Percentiles rank a stretch among this genome's conserved stretches.
These are phyloP conservation scores for Montipora capitata DNA, from an alignment of 92 coral and sea anemone genomes.

Conservation along the genomic window DNA sequence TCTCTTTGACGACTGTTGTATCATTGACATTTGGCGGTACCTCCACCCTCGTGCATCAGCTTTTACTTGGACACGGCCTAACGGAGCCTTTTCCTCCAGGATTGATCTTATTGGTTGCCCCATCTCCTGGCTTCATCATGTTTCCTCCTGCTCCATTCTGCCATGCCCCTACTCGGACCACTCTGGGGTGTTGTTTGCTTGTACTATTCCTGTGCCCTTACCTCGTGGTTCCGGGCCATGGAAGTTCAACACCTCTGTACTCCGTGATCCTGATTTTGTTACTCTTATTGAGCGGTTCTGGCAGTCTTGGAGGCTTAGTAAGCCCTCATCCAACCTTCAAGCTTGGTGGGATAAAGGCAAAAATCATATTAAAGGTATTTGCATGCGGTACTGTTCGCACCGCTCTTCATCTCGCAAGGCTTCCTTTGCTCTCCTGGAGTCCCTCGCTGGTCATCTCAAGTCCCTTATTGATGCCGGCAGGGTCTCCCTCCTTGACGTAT, in stretches of 20 bases:
- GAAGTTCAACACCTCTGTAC: slow-evolving; percentile 27
- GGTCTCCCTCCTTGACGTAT: neutral
- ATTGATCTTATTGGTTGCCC: slow-evolving; percentile 22
- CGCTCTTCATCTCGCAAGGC: neutral
- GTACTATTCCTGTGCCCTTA: neutral
- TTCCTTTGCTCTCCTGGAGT: neutral
- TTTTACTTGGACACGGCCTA: neutral
- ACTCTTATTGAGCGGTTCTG: neutral
- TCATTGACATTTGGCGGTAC: slow-evolving; percentile 58
- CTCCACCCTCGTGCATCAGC: neutral
- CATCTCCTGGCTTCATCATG: neutral
- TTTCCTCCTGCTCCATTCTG: neutral
- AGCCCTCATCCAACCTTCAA: neutral
- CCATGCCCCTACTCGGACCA: slow-evolving; percentile 43
- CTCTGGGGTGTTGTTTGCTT: neutral
- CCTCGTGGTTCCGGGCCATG: slow-evolving; percentile 33
- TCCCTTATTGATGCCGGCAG: neutral
- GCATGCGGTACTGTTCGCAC: neutral
- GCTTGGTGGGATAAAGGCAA: slow-evolving; percentile 76
- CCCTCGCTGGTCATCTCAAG: neutral
- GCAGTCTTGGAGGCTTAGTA: neutral
- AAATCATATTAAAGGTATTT: neutral
- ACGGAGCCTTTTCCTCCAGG: neutral
- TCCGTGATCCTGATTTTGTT: neutral
- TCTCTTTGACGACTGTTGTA: slow-evolving; percentile 5